Evolutionary conservation across 2,113 vertebrate genomes (phyloP).

Genomic region (Siniperca chuatsi): DNA sequence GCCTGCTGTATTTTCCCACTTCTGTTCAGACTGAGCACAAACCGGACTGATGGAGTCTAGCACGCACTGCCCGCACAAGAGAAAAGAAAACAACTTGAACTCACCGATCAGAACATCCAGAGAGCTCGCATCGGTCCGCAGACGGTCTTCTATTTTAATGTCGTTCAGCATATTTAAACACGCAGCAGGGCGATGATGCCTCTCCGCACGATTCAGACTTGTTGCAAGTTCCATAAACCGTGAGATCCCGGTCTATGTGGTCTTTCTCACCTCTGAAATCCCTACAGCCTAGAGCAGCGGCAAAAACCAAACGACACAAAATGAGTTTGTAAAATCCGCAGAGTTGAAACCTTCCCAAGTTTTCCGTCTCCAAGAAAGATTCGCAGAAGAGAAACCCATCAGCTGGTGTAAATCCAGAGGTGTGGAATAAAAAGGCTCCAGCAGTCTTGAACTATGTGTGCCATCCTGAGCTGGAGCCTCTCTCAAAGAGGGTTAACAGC

Average conservation of each 20-base stretch:
- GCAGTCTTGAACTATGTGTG: neutral
- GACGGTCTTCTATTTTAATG: conserved; percentile 63
- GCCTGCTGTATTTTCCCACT: neutral
- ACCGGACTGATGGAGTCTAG: neutral
- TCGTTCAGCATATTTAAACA: conserved; percentile 89
- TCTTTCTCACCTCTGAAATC: neutral
- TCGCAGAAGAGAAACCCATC: neutral
- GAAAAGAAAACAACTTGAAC: conserved; percentile 23
- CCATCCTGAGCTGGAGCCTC: neutral
- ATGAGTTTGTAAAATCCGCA: neutral
- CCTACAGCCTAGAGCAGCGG: neutral
- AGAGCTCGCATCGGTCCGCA: conserved; percentile 84
- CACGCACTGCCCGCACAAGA: neutral
- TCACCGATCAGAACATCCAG: conserved; percentile 88
- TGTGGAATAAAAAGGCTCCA: neutral
- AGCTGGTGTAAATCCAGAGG: conserved; percentile 30
- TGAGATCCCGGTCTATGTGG: neutral
- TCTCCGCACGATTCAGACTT: conserved; percentile 79
- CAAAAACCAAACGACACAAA: neutral
- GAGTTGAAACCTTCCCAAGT: neutral
- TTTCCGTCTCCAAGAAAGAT: neutral
- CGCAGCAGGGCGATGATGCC: conserved; percentile 72
- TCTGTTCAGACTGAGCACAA: neutral
- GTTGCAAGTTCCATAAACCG: conserved; percentile 84
- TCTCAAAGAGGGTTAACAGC: neutral